A percentile compares a stretch with the other conserved stretches of the same genome.
Evolutionary conservation across 1,140 invertebrate species (phyloP).

Genomic region (Oppia nitens): DNA sequence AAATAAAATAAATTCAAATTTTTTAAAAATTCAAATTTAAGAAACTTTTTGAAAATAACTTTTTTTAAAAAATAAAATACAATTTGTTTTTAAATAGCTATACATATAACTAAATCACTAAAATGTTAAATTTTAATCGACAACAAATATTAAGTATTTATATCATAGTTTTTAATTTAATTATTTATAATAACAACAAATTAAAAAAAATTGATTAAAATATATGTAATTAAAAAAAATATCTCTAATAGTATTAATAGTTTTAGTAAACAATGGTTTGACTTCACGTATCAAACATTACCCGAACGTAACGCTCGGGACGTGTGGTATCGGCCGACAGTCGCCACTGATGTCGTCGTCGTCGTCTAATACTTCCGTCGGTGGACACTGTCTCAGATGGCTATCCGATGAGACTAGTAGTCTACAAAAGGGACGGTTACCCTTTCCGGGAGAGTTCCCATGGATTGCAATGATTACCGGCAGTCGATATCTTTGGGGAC

Average conservation of each 20-base stretch:
- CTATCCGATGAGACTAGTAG: background rate
- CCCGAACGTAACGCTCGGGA: background rate
- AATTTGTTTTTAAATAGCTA: no score
- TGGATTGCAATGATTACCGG: no score
- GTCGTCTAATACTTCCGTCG: background rate
- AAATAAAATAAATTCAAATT: no score
- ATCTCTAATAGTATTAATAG: background rate
- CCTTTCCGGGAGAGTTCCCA: no score
- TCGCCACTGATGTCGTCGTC: background rate
- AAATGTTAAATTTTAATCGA: no score
- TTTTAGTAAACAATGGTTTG: background rate
- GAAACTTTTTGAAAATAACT: no score
- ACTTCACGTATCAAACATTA: background rate
- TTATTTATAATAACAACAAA: background rate
- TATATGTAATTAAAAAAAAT: background rate
- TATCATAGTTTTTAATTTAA: background rate
- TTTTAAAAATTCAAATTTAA: no score
- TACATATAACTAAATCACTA: no score
- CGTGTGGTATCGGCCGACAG: background rate
- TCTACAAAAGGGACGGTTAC: no score
- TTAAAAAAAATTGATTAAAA: background rate
- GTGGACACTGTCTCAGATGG: no score
- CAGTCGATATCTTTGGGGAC: no score
- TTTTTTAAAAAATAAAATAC: no score
- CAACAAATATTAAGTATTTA: background rate